phyloP scores from a whole-genome alignment of 2,888 invertebrate species.

The Enchytraeus crypticus region DNA sequence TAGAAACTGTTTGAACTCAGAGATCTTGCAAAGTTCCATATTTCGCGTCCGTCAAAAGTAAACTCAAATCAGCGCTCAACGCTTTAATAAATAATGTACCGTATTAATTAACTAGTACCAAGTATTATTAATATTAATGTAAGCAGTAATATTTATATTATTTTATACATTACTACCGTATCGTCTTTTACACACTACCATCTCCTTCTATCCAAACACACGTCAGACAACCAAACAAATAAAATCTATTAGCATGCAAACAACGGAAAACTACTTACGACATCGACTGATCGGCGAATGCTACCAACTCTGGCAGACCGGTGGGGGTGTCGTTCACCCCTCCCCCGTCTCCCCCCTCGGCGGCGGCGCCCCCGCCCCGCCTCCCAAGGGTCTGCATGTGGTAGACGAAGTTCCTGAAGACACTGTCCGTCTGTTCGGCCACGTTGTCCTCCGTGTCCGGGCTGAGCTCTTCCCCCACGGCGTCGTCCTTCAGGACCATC shows the following conservation, averaged over 20 bases:
- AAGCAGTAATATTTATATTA: too few relatives aligned
- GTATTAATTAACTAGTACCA: too few relatives aligned
- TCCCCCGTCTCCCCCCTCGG: constrained; percentile 29
- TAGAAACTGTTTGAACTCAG: too few relatives aligned
- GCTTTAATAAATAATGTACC: too few relatives aligned
- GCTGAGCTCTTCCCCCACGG: constrained; percentile 18
- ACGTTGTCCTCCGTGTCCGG: constrained; percentile 43
- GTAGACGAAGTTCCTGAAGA: constrained; percentile 41
- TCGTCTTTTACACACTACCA: too few relatives aligned
- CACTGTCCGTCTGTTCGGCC: constrained; percentile 39
- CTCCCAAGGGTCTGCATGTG: constrained; percentile 29
- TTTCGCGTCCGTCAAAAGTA: too few relatives aligned
- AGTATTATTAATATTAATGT: too few relatives aligned
- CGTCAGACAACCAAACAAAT: neutral
- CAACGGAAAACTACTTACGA: constrained; percentile 28
- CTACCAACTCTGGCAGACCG: constrained; percentile 34
- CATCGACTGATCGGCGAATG: constrained; percentile 34
- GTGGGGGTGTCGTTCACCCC: constrained; percentile 34
- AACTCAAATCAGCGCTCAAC: too few relatives aligned
- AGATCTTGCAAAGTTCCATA: too few relatives aligned
- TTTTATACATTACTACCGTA: too few relatives aligned
- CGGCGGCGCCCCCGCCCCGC: constrained; percentile 32
- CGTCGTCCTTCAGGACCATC: constrained; percentile 24
- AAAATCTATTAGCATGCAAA: neutral
- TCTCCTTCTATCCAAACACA: neutral